A percentile compares a stretch with the other conserved stretches of the same genome.
phyloP scores from a whole-genome alignment of 2,113 vertebrate genomes.

The Antigone vipio region DNA sequence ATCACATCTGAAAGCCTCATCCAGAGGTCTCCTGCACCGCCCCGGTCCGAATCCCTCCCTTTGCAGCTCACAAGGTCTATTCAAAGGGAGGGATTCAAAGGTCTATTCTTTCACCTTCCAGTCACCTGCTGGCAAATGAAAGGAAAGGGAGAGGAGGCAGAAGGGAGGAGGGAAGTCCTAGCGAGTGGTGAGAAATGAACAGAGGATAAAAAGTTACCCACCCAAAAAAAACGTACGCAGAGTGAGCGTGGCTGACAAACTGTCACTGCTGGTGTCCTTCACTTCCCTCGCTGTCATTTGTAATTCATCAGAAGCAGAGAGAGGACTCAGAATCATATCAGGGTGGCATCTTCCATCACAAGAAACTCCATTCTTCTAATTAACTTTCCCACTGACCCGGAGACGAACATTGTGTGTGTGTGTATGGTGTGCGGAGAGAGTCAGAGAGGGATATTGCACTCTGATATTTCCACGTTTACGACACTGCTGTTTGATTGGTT shows the following conservation, averaged over 20 bases:
- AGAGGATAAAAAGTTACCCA: neutral
- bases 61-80: rapidly evolving
- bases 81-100: neutral
- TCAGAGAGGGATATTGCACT: conserved; percentile 38
- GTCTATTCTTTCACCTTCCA: neutral
- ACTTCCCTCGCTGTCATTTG: conserved; percentile 77
- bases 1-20: neutral
- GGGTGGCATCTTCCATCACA: conserved; percentile 66
- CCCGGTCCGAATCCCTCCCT: rapidly evolving
- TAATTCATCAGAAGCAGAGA: conserved; percentile 75
- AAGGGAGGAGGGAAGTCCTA: neutral
- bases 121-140: neutral
- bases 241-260: conserved; percentile 49
- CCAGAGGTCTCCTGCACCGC: neutral
- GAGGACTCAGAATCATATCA: conserved; percentile 69
- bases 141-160: neutral
- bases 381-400: conserved; percentile 88
- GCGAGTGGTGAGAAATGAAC: neutral
- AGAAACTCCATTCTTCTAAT: conserved; percentile 80
- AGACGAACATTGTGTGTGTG: conserved; percentile 72
- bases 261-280: conserved; percentile 77
- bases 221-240: neutral
- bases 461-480: conserved; percentile 48
- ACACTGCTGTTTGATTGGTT: conserved; percentile 75
- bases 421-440: neutral